Base-by-base conservation (phyloP, 2,113 vertebrate species). In the Melanerpes formicivorus region DNA sequence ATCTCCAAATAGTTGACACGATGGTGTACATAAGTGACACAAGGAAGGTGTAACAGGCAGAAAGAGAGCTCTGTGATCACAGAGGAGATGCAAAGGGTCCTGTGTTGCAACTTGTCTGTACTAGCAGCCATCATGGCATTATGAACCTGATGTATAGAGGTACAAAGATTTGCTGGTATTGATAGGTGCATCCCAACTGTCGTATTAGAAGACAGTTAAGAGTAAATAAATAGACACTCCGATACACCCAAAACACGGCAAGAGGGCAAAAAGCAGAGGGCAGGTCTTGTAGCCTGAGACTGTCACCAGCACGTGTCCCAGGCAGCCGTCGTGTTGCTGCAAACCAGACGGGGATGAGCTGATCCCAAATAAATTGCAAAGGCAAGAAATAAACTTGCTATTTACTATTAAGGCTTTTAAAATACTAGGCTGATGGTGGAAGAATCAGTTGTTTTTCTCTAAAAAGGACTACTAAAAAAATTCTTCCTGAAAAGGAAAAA, bases 281-380 rank as follows among this genome's bases (percentile, higher is more conserved):
- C 2, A 1, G 6, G 19, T 62, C 32, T 65, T 37, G 30, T 46
- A 79, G 16, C 14, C 34, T 23, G 69, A 79, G n/a, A 29, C 16
- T 69, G 14, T 19, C n/a, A 84, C 9, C 23, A 15, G 5, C 1
- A 5, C 1, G 0, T 8, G 0, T 16, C 18, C 16, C 59, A 5
- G 12, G 2, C 27, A 3, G 14, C 11, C 1, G 4, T 5, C 37
- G 3, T 8, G 44, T 1, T 6, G 67, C 23, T 23, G 3, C 14
- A 6, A 64, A 4, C 4, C 17, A 2, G 6, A 7, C 11, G 32
- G 30, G 7, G 69, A 2, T 11, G 4, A 13, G 1, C 3, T 6
- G 25, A 14, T 34, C 23, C 76, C 50, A 22, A 9, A 69, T 0
- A 5, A 16, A 6, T 14, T 2, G 27, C 15, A 22, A 74, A 27